A percentile compares a stretch with the other conserved stretches of the same genome.
phyloP scores from a whole-genome alignment of 1,140 invertebrate genomes.

The Carcinoscorpius rotundicauda region DNA sequence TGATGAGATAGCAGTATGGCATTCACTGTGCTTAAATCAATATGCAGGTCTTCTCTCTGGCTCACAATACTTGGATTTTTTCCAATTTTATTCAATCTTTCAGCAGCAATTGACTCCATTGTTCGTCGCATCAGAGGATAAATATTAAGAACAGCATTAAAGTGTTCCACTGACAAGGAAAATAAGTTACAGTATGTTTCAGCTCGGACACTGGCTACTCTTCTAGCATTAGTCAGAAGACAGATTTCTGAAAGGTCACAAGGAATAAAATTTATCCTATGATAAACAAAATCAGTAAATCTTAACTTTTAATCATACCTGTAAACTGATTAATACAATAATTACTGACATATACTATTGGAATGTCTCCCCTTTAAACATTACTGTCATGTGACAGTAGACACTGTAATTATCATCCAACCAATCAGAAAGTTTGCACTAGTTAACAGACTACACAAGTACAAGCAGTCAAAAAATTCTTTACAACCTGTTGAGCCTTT shows the following conservation, averaged over 20 bases:
- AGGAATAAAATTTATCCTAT: too few relatives aligned
- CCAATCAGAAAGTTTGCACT: too few relatives aligned
- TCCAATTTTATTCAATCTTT: slow-evolving; percentile 94
- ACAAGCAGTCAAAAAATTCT: too few relatives aligned
- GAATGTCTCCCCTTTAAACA: too few relatives aligned
- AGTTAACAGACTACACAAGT: too few relatives aligned
- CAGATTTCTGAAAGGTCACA: slow-evolving; percentile 35
- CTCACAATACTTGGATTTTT: slow-evolving; percentile 93
- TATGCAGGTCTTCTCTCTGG: slow-evolving; percentile 50
- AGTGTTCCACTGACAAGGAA: slow-evolving; percentile 93
- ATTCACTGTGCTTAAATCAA: slow-evolving; percentile 21
- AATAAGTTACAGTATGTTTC: slow-evolving; percentile 98
- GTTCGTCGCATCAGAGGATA: slow-evolving; percentile 95
- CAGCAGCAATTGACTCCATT: slow-evolving; percentile 96
- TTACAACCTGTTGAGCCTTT: too few relatives aligned
- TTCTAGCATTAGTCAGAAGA: slow-evolving; percentile 43
- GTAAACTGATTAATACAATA: too few relatives aligned
- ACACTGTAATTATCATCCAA: too few relatives aligned
- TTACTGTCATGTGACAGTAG: too few relatives aligned
- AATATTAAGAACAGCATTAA: slow-evolving; percentile 82
- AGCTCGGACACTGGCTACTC: slow-evolving; percentile 88
- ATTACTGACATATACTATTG: too few relatives aligned
- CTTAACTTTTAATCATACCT: too few relatives aligned
- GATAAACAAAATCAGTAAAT: too few relatives aligned
- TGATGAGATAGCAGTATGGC: slow-evolving; percentile 13